Evolutionary conservation across 2,113 vertebrate genomes (phyloP).

Genomic region (Cyanocitta stelleri): DNA sequence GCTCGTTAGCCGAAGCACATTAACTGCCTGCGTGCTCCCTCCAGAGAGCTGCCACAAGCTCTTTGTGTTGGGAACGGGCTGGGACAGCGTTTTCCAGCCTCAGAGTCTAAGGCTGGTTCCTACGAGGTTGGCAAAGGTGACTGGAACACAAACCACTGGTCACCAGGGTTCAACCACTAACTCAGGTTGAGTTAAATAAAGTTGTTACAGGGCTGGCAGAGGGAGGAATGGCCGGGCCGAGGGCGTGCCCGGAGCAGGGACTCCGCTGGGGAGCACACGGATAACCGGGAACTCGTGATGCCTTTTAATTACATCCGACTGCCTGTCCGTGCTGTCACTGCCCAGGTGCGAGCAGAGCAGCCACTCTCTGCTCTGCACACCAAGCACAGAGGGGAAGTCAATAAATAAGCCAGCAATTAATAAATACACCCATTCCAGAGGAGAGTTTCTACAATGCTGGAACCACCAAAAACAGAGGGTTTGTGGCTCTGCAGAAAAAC

Average conservation of each 20-base stretch:
- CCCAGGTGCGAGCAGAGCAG: background rate
- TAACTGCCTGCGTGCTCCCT: background rate
- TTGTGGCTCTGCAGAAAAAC: background rate
- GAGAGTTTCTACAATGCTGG: background rate
- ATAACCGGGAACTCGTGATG: rapidly evolving
- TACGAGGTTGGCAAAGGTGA: background rate
- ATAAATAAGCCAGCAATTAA: background rate
- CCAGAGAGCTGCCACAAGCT: background rate
- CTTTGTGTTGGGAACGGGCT: background rate
- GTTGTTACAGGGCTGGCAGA: background rate
- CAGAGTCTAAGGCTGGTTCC: background rate
- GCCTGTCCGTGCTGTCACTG: background rate
- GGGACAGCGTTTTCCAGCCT: background rate
- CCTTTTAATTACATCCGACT: background rate
- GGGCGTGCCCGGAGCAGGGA: background rate
- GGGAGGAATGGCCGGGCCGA: background rate
- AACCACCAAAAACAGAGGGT: background rate
- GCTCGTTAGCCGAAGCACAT: conserved; percentile 32
- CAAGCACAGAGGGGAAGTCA: background rate
- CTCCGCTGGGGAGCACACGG: background rate
- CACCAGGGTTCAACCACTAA: background rate
- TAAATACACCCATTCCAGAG: background rate
- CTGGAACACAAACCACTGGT: background rate
- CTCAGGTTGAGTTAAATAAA: rapidly evolving
- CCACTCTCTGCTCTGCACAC: background rate